Percentiles rank a stretch among this genome's conserved stretches.
phyloP scores from a whole-genome alignment of 2,113 vertebrate species.

The Ploceus nigricollis region DNA sequence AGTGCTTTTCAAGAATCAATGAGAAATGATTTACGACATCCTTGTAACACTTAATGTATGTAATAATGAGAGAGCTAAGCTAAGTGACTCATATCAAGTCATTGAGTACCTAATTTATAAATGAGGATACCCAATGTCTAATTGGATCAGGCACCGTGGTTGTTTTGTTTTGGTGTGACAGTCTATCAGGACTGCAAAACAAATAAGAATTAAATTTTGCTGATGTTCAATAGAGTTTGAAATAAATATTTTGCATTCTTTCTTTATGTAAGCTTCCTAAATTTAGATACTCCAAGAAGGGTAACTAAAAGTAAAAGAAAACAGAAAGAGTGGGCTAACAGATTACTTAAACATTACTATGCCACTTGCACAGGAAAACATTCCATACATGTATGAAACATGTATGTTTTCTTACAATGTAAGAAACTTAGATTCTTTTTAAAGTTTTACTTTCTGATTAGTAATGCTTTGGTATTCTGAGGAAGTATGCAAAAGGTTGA shows the following conservation, averaged over 20 bases:
- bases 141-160: rapidly evolving
- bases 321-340: background rate
- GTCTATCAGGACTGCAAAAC: background rate
- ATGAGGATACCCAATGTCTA: background rate
- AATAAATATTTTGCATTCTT: background rate
- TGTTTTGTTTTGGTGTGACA: background rate
- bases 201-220: background rate
- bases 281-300: background rate
- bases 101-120: background rate
- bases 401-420: background rate
- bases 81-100: background rate
- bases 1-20: background rate
- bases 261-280: background rate
- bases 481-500: background rate
- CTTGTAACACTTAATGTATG: background rate
- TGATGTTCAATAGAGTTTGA: background rate
- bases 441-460: background rate
- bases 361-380: background rate
- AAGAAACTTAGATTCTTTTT: background rate
- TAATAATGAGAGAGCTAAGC: background rate
- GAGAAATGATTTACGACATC: background rate
- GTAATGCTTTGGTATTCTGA: background rate
- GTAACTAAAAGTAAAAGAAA: background rate
- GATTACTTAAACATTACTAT: background rate
- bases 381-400: background rate